phyloP scores from a whole-genome alignment of 2,888 invertebrate genomes.

The Leptopterna dolabrata region DNA sequence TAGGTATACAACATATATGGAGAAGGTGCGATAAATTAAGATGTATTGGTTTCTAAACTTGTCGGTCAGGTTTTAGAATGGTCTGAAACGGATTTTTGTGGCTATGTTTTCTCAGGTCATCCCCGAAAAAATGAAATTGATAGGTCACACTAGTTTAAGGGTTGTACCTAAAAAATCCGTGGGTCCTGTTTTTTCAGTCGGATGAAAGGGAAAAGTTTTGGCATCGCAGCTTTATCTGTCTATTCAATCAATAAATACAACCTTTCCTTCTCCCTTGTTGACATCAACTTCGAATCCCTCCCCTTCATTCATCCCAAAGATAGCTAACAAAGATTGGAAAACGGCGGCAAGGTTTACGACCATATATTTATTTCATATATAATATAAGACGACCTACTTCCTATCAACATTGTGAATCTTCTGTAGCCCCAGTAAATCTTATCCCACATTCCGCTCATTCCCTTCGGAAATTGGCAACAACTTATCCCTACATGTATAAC shows the following conservation, averaged over 20 bases:
- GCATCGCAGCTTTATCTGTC: background rate
- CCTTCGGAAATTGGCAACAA: conserved; percentile 34
- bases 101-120: too few species aligned
- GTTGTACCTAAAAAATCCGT: too few species aligned
- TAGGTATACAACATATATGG: too few species aligned
- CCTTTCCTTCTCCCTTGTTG: conserved; percentile 9
- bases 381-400: conserved; percentile 9
- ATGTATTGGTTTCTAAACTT: too few species aligned
- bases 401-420: conserved; percentile 39
- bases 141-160: too few species aligned
- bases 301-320: conserved; percentile 4
- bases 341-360: conserved; percentile 27
- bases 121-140: too few species aligned
- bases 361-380: conserved; percentile 29
- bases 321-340: conserved; percentile 16
- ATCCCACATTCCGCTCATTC: background rate
- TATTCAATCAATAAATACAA: conserved; percentile 22
- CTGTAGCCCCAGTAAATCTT: conserved; percentile 15
- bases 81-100: too few species aligned
- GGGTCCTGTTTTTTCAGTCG: background rate
- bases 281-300: background rate
- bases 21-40: too few species aligned
- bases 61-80: too few species aligned
- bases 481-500: conserved; percentile 12
- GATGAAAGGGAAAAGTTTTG: background rate